Evolutionary conservation across 2,113 vertebrate genomes (phyloP).

Genomic region (Gobius niger): DNA sequence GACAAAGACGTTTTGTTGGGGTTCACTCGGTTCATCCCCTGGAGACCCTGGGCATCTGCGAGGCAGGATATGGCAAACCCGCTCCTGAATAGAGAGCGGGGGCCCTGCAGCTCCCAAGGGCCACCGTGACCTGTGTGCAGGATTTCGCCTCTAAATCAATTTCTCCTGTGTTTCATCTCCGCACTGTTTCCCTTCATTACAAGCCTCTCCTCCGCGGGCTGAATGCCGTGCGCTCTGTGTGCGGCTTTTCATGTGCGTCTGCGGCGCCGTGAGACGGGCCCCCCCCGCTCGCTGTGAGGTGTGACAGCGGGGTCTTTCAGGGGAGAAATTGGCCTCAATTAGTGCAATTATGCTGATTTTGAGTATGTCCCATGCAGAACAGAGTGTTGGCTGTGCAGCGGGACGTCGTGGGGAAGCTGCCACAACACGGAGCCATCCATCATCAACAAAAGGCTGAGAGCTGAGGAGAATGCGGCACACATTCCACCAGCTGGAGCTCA

Average conservation of each 20-base stretch:
- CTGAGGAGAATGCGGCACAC: constrained; percentile 47
- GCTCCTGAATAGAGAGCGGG: constrained; percentile 61
- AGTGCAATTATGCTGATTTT: constrained; percentile 87
- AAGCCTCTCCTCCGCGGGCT: constrained; percentile 54
- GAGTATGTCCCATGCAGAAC: constrained; percentile 80
- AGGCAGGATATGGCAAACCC: constrained; percentile 57
- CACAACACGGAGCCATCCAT: constrained; percentile 73
- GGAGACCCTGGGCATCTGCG: constrained; percentile 47
- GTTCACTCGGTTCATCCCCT: constrained; percentile 68
- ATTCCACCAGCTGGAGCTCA: constrained; percentile 61
- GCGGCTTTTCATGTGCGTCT: constrained; percentile 75
- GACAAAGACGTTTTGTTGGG: constrained; percentile 76
- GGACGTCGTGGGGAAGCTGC: constrained; percentile 61
- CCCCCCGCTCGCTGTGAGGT: constrained; percentile 71
- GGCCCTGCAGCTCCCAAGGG: constrained; percentile 42
- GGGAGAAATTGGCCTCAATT: constrained; percentile 82
- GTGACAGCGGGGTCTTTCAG: constrained; percentile 81
- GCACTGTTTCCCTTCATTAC: constrained; percentile 53
- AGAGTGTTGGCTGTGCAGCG: constrained; percentile 63
- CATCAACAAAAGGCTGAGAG: constrained; percentile 59
- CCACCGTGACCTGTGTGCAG: constrained; percentile 70
- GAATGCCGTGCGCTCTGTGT: constrained; percentile 71
- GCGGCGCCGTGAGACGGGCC: constrained; percentile 73
- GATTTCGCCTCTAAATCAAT: constrained; percentile 69
- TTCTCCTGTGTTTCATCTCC: constrained; percentile 46